A percentile compares a stretch with the other conserved stretches of the same genome.
Conservation (phyloP, 2,888 invertebrate genomes). For the Netelia inedita region DNA sequence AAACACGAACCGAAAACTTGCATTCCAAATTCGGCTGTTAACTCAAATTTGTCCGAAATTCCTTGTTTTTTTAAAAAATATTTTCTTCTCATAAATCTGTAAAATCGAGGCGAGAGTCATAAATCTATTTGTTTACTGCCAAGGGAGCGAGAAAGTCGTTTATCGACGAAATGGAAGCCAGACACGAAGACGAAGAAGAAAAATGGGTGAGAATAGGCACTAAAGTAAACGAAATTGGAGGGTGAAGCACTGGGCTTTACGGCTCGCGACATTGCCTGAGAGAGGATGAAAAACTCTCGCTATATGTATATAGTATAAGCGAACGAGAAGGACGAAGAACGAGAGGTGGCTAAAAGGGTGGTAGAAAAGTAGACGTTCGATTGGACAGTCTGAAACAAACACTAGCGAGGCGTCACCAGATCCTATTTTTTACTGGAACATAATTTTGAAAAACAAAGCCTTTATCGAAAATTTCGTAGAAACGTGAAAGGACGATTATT, state of each 20-base stretch:
- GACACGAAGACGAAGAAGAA: conserved; percentile 5
- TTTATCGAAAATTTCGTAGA: neutral
- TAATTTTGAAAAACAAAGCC: neutral
- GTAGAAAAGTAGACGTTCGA: conserved; percentile 41
- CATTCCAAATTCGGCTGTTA: neutral
- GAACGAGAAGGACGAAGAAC: neutral
- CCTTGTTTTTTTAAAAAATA: too few species aligned
- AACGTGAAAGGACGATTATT: too few species aligned
- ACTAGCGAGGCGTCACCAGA: conserved; percentile 47
- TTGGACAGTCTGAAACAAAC: conserved; percentile 29
- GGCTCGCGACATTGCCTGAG: neutral
- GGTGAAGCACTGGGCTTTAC: conserved; percentile 13
- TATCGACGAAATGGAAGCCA: conserved; percentile 7
- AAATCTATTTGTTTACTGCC: neutral
- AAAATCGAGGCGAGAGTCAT: neutral
- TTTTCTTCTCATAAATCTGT: too few species aligned
- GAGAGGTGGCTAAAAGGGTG: conserved; percentile 7
- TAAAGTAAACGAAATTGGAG: conserved; percentile 38
- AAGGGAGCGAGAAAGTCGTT: neutral
- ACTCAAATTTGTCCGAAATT: neutral
- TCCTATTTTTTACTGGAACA: conserved; percentile 5
- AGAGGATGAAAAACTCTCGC: neutral
- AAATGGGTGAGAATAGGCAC: conserved; percentile 9
- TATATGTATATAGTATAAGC: neutral
- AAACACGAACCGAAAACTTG: neutral